Evolutionary conservation across 2,888 invertebrate genomes (phyloP).

Genomic region (Physocephala rufipes): DNA sequence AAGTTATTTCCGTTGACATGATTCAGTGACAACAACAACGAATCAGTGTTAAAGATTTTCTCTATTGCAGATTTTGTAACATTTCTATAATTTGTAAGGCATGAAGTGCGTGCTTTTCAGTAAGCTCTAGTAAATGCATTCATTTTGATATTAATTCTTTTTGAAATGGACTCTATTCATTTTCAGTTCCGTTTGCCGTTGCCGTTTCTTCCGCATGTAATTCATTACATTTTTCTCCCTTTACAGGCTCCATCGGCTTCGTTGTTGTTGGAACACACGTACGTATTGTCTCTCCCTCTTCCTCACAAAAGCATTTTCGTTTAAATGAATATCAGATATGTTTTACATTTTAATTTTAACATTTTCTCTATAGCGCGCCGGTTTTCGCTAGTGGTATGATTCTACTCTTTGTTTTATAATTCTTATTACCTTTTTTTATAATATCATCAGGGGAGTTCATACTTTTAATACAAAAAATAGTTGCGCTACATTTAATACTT

Average conservation of each 20-base stretch:
- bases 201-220: background rate
- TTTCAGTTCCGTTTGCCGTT: background rate
- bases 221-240: no score
- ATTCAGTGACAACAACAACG: background rate
- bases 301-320: background rate
- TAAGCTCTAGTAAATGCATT: no score
- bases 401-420: no score
- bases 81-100: no score
- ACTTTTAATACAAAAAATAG: slow-evolving; percentile 10
- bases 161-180: no score
- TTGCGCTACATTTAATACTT: slow-evolving; percentile 5
- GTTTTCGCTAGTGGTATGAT: background rate
- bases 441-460: background rate
- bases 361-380: background rate
- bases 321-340: slow-evolving; percentile 5
- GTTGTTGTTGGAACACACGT: background rate
- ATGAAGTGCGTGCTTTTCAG: no score
- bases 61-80: background rate
- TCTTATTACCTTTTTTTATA: background rate
- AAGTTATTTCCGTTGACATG: background rate
- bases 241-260: background rate
- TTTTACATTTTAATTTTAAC: slow-evolving; percentile 19
- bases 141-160: no score
- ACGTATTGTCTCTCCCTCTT: background rate
- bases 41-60: background rate